phyloP scores from a whole-genome alignment of 2,797 vertebrate genomes.

The Garrulus glandarius region DNA sequence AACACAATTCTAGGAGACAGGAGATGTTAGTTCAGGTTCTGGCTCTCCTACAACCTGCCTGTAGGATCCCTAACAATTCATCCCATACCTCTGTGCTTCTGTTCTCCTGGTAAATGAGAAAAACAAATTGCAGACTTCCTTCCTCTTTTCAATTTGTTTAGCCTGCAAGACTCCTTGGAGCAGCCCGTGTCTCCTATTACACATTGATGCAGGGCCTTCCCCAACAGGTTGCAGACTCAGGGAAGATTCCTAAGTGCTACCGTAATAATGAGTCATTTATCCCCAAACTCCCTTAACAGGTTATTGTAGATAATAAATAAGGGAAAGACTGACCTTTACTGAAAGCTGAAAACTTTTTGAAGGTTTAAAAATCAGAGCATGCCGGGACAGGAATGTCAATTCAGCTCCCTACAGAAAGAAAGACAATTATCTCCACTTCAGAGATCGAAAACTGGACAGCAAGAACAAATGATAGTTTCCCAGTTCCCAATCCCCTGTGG shows the following conservation, averaged over 20 bases:
- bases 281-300: neutral
- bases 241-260: slow-evolving; percentile 31
- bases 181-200: neutral
- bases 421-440: neutral
- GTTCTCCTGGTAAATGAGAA: slow-evolving; percentile 40
- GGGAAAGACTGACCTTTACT: neutral
- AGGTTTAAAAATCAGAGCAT: slow-evolving; percentile 10
- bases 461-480: neutral
- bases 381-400: neutral
- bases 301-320: slow-evolving; percentile 38
- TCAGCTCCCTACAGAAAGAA: neutral
- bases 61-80: neutral
- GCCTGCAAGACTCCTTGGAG: neutral
- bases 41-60: neutral
- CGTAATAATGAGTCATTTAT: neutral
- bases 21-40: neutral
- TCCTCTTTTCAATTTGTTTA: neutral
- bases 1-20: neutral
- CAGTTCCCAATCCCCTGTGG: neutral
- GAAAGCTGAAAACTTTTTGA: neutral
- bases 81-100: slow-evolving; percentile 8
- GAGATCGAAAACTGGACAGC: neutral
- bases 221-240: neutral
- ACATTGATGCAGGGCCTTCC: neutral
- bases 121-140: slow-evolving; percentile 53